phyloP scores from a whole-genome alignment of 2,113 vertebrate genomes.

The Macroglossus sobrinus region DNA sequence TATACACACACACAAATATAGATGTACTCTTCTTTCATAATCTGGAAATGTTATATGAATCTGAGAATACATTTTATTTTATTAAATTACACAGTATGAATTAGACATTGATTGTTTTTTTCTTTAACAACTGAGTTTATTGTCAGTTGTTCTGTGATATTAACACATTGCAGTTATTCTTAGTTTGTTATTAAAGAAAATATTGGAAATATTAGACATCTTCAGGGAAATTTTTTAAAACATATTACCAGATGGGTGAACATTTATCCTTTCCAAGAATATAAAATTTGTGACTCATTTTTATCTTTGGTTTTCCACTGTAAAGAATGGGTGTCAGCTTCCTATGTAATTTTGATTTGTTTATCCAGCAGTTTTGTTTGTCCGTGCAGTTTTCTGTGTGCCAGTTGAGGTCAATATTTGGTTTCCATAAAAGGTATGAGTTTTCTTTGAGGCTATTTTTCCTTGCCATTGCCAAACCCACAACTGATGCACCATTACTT shows the following conservation, averaged over 20 bases:
- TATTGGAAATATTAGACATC: slow-evolving; percentile 82
- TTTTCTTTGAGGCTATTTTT: slow-evolving; percentile 89
- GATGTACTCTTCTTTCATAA: background rate
- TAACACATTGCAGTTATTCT: slow-evolving; percentile 77
- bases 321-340: slow-evolving; percentile 84
- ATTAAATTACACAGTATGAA: slow-evolving; percentile 50
- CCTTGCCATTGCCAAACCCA: slow-evolving; percentile 87
- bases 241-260: slow-evolving; percentile 77
- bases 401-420: slow-evolving; percentile 89
- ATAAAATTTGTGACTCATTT: slow-evolving; percentile 84
- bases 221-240: slow-evolving; percentile 74
- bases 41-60: slow-evolving; percentile 18
- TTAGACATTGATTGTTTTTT: slow-evolving; percentile 49
- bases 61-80: background rate
- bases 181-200: slow-evolving; percentile 80
- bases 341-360: slow-evolving; percentile 90
- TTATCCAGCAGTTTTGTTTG: slow-evolving; percentile 93
- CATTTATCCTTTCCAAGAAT: slow-evolving; percentile 83
- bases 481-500: slow-evolving; percentile 90
- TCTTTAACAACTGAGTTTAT: slow-evolving; percentile 49
- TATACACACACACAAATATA: background rate
- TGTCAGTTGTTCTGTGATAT: slow-evolving; percentile 76
- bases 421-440: slow-evolving; percentile 92
- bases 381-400: slow-evolving; percentile 85
- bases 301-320: slow-evolving; percentile 86